phyloP scores from a whole-genome alignment of 1,140 invertebrate species.

The Drosophila erecta region DNA sequence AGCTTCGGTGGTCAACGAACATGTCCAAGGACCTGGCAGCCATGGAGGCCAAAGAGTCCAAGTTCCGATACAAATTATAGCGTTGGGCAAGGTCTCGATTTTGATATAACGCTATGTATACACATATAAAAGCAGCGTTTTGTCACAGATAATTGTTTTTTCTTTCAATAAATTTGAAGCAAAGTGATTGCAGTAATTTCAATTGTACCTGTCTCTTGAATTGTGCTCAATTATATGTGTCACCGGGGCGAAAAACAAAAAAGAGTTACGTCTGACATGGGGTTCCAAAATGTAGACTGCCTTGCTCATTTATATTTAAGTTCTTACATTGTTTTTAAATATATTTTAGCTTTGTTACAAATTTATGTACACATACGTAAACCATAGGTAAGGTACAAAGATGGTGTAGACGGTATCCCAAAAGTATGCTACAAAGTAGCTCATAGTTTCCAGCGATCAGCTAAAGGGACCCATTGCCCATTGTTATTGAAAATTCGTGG shows the following conservation, averaged over 20 bases:
- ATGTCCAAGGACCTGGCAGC: conserved; percentile 71
- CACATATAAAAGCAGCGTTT: background rate
- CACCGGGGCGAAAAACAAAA: background rate
- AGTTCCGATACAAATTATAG: conserved; percentile 62
- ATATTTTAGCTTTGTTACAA: no score
- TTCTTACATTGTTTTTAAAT: no score
- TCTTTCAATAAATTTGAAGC: conserved; percentile 4
- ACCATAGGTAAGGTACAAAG: no score
- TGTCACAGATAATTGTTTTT: conserved; percentile 33
- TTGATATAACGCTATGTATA: conserved; percentile 11
- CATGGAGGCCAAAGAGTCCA: conserved; percentile 29
- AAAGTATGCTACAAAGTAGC: conserved; percentile 5
- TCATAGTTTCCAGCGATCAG: background rate
- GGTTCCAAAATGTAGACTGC: no score
- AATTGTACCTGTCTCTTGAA: conserved; percentile 25
- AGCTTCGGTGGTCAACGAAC: conserved; percentile 73
- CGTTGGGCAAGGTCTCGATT: conserved; percentile 57
- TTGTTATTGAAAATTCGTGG: conserved; percentile 1
- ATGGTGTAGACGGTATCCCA: background rate
- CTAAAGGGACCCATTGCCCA: background rate
- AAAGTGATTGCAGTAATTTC: conserved; percentile 41
- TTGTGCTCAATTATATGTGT: conserved; percentile 29
- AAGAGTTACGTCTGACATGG: background rate
- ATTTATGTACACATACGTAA: no score
- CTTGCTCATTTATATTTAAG: no score